A percentile compares a stretch with the other conserved stretches of the same genome.
These are phyloP conservation scores for Sceliomorpha sp. DNA, from an alignment of 2,888 invertebrate species.

Conservation along the genomic window DNA sequence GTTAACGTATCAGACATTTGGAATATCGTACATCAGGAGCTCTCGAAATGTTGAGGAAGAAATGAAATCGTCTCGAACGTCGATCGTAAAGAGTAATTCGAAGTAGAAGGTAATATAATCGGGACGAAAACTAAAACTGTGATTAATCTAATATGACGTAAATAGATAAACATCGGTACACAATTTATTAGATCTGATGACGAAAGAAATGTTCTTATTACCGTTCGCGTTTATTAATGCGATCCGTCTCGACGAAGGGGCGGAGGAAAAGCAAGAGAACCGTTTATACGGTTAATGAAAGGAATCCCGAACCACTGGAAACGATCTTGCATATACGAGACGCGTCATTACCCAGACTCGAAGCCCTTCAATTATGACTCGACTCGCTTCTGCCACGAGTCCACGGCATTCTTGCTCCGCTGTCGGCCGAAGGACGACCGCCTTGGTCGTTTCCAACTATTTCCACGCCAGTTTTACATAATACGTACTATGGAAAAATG, in stretches of 20 bases:
- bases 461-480: slow-evolving; percentile 62
- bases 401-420: slow-evolving; percentile 55
- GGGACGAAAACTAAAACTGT: too few relatives aligned
- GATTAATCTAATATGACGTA: too few relatives aligned
- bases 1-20: too few relatives aligned
- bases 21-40: too few relatives aligned
- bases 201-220: slow-evolving; percentile 37
- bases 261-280: slow-evolving; percentile 44
- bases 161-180: too few relatives aligned
- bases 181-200: too few relatives aligned
- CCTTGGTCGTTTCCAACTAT: slow-evolving; percentile 52
- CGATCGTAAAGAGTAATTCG: too few relatives aligned
- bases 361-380: slow-evolving; percentile 58
- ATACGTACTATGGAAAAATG: slow-evolving; percentile 61
- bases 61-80: too few relatives aligned
- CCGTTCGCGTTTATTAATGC: slow-evolving; percentile 53
- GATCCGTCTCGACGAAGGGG: slow-evolving; percentile 46
- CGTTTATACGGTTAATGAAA: slow-evolving; percentile 55
- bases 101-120: too few relatives aligned
- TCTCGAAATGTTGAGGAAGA: too few relatives aligned
- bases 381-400: slow-evolving; percentile 44
- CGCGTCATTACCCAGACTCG: slow-evolving; percentile 58
- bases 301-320: slow-evolving; percentile 56
- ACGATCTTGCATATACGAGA: slow-evolving; percentile 53
- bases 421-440: slow-evolving; percentile 59